Evolutionary conservation across 1,140 invertebrate genomes (phyloP).

Genomic region (Heliothis subflexa): DNA sequence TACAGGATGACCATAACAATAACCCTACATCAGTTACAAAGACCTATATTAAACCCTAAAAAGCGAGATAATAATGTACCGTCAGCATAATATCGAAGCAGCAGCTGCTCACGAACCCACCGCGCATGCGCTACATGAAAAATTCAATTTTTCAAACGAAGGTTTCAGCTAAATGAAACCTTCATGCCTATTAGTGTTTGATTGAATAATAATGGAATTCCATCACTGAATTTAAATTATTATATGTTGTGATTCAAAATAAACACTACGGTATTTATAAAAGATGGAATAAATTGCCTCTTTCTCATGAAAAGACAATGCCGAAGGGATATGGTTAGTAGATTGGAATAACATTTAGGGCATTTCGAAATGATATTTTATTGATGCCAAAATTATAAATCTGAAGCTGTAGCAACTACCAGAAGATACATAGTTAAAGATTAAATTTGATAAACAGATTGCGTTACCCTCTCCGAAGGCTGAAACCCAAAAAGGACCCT

Average conservation of each 20-base stretch:
- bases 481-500: not conserved
- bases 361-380: too few species aligned
- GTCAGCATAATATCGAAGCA: slow-evolving; percentile 1
- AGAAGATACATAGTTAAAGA: not conserved
- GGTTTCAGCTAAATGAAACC: slow-evolving; percentile 3
- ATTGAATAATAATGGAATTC: slow-evolving; percentile 9
- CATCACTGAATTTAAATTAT: not conserved
- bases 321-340: too few species aligned
- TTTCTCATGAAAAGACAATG: too few species aligned
- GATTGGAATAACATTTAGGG: too few species aligned
- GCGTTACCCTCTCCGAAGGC: not conserved
- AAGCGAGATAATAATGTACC: slow-evolving; percentile 6
- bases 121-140: not conserved
- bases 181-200: slow-evolving; percentile 7
- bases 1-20: too few species aligned
- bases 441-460: not conserved
- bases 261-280: too few species aligned
- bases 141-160: slow-evolving; percentile 22
- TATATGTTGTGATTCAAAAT: not conserved
- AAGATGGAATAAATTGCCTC: too few species aligned
- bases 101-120: not conserved
- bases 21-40: too few species aligned
- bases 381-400: too few species aligned
- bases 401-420: not conserved
- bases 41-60: not conserved